Evolutionary conservation across 1,140 invertebrate genomes (phyloP).

Genomic region (Druon quercuslanigerum): DNA sequence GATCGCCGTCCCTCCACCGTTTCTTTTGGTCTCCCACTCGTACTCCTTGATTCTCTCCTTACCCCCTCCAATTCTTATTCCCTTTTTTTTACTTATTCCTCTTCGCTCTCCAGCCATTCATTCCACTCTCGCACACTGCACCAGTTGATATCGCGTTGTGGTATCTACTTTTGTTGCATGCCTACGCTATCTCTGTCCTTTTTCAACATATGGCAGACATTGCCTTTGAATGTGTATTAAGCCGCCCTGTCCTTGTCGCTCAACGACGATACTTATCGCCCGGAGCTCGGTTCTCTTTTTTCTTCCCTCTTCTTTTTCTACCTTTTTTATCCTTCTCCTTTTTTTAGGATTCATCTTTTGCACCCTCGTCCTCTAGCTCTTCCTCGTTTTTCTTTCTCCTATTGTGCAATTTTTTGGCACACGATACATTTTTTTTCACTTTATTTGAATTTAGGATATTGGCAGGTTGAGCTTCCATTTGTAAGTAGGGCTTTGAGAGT

Average conservation of each 20-base stretch:
- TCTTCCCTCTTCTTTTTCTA: neutral
- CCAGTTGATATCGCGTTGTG: conserved; percentile 50
- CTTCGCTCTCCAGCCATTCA: conserved; percentile 31
- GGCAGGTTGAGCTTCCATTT: too few relatives aligned
- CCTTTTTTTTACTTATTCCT: conserved; percentile 39
- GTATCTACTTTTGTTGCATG: conserved; percentile 60
- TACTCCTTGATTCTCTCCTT: conserved; percentile 33
- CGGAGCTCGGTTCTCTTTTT: conserved; percentile 28
- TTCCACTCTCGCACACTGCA: conserved; percentile 34
- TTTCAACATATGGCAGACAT: conserved; percentile 28
- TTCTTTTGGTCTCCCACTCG: conserved; percentile 7
- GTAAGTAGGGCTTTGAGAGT: too few relatives aligned
- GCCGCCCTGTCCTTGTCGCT: conserved; percentile 29
- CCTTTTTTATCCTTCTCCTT: neutral
- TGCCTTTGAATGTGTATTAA: conserved; percentile 33
- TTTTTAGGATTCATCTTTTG: neutral
- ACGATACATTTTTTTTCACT: neutral
- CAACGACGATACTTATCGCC: conserved; percentile 13
- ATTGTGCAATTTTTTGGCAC: neutral
- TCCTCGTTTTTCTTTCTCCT: neutral
- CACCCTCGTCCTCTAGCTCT: neutral
- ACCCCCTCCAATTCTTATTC: conserved; percentile 36
- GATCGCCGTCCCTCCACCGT: conserved; percentile 8
- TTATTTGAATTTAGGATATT: too few relatives aligned
- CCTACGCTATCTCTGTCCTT: conserved; percentile 47